Base-by-base conservation (phyloP, 2,797 vertebrate genomes). In the Bryconaethiops microstoma region DNA sequence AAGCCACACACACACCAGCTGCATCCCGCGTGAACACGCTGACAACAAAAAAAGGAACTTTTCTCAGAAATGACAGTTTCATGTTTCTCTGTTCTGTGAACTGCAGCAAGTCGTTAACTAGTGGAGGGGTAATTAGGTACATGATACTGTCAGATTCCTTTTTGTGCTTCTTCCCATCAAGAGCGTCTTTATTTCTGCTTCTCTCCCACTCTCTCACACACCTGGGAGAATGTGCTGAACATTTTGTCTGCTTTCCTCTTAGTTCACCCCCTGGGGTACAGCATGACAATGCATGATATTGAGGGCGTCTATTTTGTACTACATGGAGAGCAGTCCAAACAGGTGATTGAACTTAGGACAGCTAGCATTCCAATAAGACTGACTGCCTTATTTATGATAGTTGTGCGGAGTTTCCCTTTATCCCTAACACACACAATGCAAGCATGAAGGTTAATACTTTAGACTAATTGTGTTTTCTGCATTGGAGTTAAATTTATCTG, bases 31-130 rank as follows among this genome's bases (percentile, higher is more conserved):
- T 78, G 64, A 78, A 81, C 69, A 45, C 14, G 68, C 67, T 19
- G 42, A 68, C 59, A 82, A 77, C 23, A 42, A 64, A 81, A 42
- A 81, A 80, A 77, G 60, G 70, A 81, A 79, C 79, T 67, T 67
- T 87, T 86, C 85, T 84, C 81, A 84, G 83, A 86, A 83, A 77
- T 76, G 73, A 79, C 77, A 83, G 82, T 83, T 80, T 83, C 78
- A 74, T 67, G 74, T 67, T 52, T 65, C 65, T 3, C 72, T 68
- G 63, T 72, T 87, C 72, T 83, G 76, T 77, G 83, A 81, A 86
- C 79, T 50, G 48, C 50, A 50, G 77, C 21, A 74, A 12, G 76
- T 81, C 21, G 68, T 81, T 79, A 85, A 85, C 79, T 72, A 70
- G 68, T 63, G 16, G 17, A 81, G 76, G 74, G 72, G 77, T 83